Evolutionary conservation across 2,113 vertebrate genomes (phyloP), one percentile per base, ranked within the genome.

Genomic region (Spizaetus ornatus): DNA sequence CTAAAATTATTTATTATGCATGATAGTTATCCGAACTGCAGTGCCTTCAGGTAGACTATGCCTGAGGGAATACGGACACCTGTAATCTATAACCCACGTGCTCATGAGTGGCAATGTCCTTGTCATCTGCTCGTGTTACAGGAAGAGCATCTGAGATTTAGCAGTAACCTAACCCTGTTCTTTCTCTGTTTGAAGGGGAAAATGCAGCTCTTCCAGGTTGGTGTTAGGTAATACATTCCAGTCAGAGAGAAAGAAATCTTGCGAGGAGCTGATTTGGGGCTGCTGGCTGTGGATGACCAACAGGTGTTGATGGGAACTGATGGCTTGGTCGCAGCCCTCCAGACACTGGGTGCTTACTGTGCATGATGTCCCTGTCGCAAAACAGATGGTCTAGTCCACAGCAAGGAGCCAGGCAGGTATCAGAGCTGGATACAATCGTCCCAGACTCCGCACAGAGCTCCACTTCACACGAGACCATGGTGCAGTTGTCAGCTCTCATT

Each of bases 381-480:
- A 81, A 79, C 32, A 86, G 77, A 83, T 93, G 77, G 63, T 58
- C 23, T 34, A 21, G 14, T 73, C 34, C 45, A 16, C 36, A 62
- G 40, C 0, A 4, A 89, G 34, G 50, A 89, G 34, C 36, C 45
- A 69, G 72, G 53, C 0, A 2, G 19, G 31, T 47, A 16, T n/a
- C 25, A 25, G 61, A 48, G 38, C 45, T 0, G 0, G 45, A 56
- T 62, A 74, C 17, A 36, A 16, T 52, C 31, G 45, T 93, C 38
- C 36, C 34, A 45, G 63, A 16, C 56, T 66, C 53, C 0, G 7
- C 19, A 43, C 8, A 26, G 29, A 50, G 31, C 71, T 63, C 47
- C 3, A 0, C 45, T 55, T 88, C 5, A 4, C 2, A 5, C 45
- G 31, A 63, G 66, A 88, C n/a, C 66, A 55, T 0, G 0, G 47